Base-by-base conservation (phyloP, 2,888 invertebrate genomes). In the Cosmorhoe ocellata region DNA sequence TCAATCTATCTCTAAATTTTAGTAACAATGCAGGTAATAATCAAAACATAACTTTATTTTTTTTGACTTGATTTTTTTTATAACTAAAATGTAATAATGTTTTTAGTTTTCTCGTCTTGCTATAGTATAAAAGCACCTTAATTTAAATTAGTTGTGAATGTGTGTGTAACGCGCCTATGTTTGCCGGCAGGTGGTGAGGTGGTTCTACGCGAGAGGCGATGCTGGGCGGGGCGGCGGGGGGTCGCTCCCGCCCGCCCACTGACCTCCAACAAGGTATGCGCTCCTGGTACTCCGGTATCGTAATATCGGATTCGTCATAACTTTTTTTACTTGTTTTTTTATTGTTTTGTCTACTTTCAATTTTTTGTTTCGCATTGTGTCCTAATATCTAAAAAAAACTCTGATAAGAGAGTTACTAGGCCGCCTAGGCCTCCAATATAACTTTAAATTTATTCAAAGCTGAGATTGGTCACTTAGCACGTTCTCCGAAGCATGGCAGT, bases 211-310 rank as follows among this genome's bases (percentile, higher is more conserved):
- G 77, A 67, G 76, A 81, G 85, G 88, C 76, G 81, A 89, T 90
- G 89, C 84, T 82, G 89, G 89, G 89, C 87, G 89, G 89, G 88
- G 88, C 88, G 89, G 89, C 89, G 86, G 89, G 87, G 88, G 85
- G 87, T 83, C 89, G 89, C 89, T 88, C 87, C 89, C 89, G 89
- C 88, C 89, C 89, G 82, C 89, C 89, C 88, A 72, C 84, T 84
- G 88, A 88, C 75, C 80, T 83, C 63, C 84, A 84, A 61, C 84
- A 78, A 86, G 87, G 88, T 88, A 85, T 83, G 86, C 45, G 42
- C 45, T 63, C 81, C 82, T 84, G 66, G 79, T 84, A 81, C 56
- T 55, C 10, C 37, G 39, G 27, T 57, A 58, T 61, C 57, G 58
- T 58, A 58, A 53, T 48, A 61, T 60, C 42, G 58, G 46, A 56